A percentile compares a stretch with the other conserved stretches of the same genome.
Conservation (phyloP, 2,888 invertebrate genomes). For the Drosophila villosipedis region DNA sequence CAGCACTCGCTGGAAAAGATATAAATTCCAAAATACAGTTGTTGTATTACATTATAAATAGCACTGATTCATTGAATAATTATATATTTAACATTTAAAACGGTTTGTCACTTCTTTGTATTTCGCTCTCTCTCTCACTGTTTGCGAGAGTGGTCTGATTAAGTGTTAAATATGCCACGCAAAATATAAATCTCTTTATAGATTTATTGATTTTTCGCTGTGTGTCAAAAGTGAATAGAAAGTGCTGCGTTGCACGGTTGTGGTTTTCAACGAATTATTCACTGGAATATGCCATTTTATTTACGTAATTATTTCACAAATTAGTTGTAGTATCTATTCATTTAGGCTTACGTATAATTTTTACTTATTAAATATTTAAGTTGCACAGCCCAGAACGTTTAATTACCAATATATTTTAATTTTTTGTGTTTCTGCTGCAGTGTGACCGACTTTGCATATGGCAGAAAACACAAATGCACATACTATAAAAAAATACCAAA, state of each 20-base stretch:
- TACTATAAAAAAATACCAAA: constrained; percentile 16
- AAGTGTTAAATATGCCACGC: constrained; percentile 34
- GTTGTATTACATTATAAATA: constrained; percentile 11
- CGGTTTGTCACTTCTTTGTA: not conserved
- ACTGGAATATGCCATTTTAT: not conserved
- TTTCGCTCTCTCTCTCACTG: not conserved
- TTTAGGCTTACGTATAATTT: constrained; percentile 1
- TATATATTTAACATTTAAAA: not conserved
- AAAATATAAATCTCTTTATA: constrained; percentile 40
- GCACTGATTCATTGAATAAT: constrained; percentile 22
- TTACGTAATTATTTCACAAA: not conserved
- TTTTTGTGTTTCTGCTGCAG: constrained; percentile 16
- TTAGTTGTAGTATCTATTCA: not conserved
- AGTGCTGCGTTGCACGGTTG: constrained; percentile 64
- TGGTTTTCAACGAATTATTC: not conserved
- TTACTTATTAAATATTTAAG: constrained; percentile 4
- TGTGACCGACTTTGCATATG: constrained; percentile 35
- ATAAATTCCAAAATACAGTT: not conserved
- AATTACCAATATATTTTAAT: constrained; percentile 29
- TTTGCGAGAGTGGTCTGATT: constrained; percentile 23
- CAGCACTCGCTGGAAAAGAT: constrained; percentile 21
- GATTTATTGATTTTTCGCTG: constrained; percentile 71
- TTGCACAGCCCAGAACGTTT: constrained; percentile 12
- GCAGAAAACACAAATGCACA: not conserved
- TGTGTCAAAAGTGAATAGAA: constrained; percentile 58